phyloP scores from a whole-genome alignment of 1,140 invertebrate species.

The Eueides isabella region DNA sequence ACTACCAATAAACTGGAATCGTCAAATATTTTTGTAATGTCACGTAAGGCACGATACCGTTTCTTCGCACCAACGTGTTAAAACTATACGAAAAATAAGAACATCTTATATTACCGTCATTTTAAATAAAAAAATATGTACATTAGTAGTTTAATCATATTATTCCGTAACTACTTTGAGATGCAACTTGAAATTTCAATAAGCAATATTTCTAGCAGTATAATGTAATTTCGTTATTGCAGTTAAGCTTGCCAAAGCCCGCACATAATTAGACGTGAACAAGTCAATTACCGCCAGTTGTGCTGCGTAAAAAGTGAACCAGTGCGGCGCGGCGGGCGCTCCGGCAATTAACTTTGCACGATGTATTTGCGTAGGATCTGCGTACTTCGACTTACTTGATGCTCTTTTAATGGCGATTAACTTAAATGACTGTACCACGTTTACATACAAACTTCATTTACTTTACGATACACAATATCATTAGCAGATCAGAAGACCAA shows the following conservation, averaged over 20 bases:
- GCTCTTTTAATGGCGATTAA: constrained; percentile 47
- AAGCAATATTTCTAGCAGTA: background rate
- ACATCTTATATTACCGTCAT: background rate
- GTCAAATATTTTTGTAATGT: constrained; percentile 12
- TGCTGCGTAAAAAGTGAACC: constrained; percentile 29
- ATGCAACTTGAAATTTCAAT: background rate
- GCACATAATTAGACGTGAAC: constrained; percentile 24
- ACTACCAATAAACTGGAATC: constrained; percentile 19
- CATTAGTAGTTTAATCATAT: background rate
- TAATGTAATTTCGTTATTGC: background rate
- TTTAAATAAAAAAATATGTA: background rate
- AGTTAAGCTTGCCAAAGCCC: background rate
- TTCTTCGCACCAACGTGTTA: constrained; percentile 1
- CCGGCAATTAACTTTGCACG: constrained; percentile 48
- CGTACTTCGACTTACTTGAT: constrained; percentile 45
- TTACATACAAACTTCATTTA: constrained; percentile 38
- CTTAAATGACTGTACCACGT: constrained; percentile 45
- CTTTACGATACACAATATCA: constrained; percentile 46
- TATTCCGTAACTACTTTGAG: background rate
- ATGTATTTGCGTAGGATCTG: constrained; percentile 47
- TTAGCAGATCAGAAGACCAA: constrained; percentile 32
- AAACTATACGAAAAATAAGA: background rate
- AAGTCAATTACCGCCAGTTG: constrained; percentile 39
- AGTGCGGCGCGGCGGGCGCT: constrained; percentile 17
- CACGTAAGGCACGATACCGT: background rate